phyloP scores from a whole-genome alignment of 2,113 vertebrate species.

The Aptenodytes patagonicus region DNA sequence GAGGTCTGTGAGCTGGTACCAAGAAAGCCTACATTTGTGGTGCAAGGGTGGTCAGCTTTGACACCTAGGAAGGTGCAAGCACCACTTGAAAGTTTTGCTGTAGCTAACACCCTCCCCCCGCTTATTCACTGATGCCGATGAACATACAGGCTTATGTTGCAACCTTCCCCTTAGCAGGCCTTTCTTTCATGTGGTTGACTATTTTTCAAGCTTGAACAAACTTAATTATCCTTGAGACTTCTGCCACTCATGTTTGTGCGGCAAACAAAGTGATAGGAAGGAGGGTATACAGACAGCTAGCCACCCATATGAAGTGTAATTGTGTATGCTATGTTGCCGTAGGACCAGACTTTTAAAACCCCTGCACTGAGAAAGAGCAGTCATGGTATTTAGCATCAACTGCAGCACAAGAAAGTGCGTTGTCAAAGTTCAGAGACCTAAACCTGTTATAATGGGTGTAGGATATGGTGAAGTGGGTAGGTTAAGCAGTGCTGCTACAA shows the following conservation, averaged over 20 bases:
- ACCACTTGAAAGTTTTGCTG: not conserved
- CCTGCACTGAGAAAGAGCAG: too few species aligned
- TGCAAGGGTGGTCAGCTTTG: not conserved
- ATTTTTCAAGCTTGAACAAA: not conserved
- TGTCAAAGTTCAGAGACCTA: not conserved
- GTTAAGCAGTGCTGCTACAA: not conserved
- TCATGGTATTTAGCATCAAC: not conserved
- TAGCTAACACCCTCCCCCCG: not conserved
- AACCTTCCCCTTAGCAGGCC: not conserved
- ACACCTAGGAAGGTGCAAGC: not conserved
- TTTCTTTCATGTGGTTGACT: not conserved
- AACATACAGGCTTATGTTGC: not conserved
- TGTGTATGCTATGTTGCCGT: fast-evolving
- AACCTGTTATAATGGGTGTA: not conserved
- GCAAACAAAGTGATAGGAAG: not conserved
- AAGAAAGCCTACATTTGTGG: not conserved
- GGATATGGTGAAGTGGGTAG: not conserved
- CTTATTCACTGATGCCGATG: not conserved
- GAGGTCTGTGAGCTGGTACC: not conserved
- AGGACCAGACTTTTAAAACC: not conserved
- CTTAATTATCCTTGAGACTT: not conserved
- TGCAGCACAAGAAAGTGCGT: not conserved
- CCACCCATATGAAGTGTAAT: not conserved
- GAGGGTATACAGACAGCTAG: not conserved
- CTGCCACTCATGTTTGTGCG: not conserved